phyloP scores from a whole-genome alignment of 92 coral and sea anemone species.

The Paramuricea clavata region DNA sequence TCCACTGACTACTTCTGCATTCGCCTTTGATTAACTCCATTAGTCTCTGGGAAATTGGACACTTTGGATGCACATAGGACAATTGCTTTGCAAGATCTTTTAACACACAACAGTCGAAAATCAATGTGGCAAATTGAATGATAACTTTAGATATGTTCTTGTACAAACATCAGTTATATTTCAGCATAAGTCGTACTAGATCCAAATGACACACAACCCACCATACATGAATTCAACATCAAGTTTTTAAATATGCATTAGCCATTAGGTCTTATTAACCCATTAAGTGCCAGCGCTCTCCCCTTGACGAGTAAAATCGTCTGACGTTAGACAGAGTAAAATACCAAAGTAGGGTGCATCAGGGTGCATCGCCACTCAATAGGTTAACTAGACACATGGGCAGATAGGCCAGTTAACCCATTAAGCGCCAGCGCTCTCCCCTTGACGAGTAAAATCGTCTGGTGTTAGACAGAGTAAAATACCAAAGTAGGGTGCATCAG shows the following conservation, averaged over 20 bases:
- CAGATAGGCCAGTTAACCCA: too few species aligned
- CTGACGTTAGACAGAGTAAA: too few species aligned
- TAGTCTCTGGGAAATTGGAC: neutral
- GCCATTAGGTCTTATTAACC: neutral
- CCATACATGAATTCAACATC: neutral
- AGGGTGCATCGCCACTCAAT: too few species aligned
- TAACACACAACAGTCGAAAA: neutral
- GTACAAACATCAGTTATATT: neutral
- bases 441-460: too few species aligned
- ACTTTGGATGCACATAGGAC: neutral
- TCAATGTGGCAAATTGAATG: neutral
- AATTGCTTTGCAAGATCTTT: neutral
- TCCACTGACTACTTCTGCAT: neutral
- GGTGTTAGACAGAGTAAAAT: too few species aligned
- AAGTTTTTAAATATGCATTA: too few species aligned
- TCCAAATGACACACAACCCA: neutral
- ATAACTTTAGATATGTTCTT: neutral
- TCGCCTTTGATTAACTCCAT: neutral
- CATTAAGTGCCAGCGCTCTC: too few species aligned
- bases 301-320: too few species aligned
- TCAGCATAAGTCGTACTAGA: neutral
- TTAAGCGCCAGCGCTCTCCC: too few species aligned
- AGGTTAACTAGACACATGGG: too few species aligned
- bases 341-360: too few species aligned
- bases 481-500: too few species aligned